Evolutionary conservation across 2,797 vertebrate genomes (phyloP), one percentile per base, ranked within the genome.

Genomic region (Darevskia mixta): DNA sequence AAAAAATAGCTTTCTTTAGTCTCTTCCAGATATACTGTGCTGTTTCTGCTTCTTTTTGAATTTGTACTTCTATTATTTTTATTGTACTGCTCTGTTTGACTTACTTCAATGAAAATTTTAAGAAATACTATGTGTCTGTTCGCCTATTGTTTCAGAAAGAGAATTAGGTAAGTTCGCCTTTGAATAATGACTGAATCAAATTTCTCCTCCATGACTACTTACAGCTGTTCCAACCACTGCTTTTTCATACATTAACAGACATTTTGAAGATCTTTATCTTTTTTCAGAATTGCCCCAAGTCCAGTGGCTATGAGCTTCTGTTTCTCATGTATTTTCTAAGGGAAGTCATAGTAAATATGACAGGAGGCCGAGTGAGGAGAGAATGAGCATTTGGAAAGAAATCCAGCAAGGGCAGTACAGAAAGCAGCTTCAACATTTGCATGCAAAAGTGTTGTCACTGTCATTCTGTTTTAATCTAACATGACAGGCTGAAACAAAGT

Each of bases 401-500:
- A 83, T 32, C 66, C 78, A 29, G 77, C 20, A 49, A 64, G 79
- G 35, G 17, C 69, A 76, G 45, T 20, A 82, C 9, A 76, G 2
- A 76, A 32, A 88, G 66, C 64, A 4, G 43, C 25, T 94, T 93
- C 84, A 94, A 89, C 10, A 61, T 90, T 85, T 90, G 8, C 0
- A 0, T 91, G 90, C 86, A 92, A 64, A 15, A 85, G 67, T 87
- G 91, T 71, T 90, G 77, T 88, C 55, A 0, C 82, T 92, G 25
- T 90, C 67, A 93, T 88, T 55, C 64, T 89, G 77, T 83, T 95
- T 85, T 90, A 94, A 95, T 92, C 67, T 86, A 93, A 73, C 82
- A 85, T 86, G 87, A 91, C 90, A 95, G 91, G 8, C 10, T 93
- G 86, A 90, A 95, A 93, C 84, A n/a, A 38, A 85, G 45, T 82